Evolutionary conservation across 2,797 vertebrate species (phyloP).

Genomic region (Chloroceryle amazona): DNA sequence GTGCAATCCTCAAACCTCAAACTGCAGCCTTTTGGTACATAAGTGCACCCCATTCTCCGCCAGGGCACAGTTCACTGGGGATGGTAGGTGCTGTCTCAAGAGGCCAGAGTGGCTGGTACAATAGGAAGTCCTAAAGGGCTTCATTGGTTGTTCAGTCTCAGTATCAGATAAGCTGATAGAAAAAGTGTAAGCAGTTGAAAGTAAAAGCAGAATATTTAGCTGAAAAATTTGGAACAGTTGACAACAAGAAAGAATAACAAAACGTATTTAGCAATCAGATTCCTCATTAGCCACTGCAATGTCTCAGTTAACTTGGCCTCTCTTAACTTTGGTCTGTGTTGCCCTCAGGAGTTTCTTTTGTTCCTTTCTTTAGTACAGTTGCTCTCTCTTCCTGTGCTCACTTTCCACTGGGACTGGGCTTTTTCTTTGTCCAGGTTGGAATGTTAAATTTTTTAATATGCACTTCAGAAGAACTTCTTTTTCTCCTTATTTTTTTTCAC

Average conservation of each 20-base stretch:
- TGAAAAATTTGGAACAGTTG: background rate
- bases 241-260: background rate
- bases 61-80: background rate
- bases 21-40: background rate
- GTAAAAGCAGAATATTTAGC: background rate
- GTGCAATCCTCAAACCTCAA: background rate
- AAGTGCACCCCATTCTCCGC: background rate
- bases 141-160: background rate
- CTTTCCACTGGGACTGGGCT: background rate
- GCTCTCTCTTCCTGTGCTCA: background rate
- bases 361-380: background rate
- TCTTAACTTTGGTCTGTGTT: background rate
- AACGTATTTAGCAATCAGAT: background rate
- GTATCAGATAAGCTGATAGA: background rate
- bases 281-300: background rate
- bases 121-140: background rate
- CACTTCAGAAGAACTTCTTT: background rate
- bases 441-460: background rate
- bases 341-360: background rate
- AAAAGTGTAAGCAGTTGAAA: background rate
- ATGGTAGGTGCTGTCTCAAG: background rate
- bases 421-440: background rate
- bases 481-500: background rate
- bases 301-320: background rate
- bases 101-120: background rate